Conservation (phyloP, 2,797 vertebrate genomes). For the Apogon talboti region DNA sequence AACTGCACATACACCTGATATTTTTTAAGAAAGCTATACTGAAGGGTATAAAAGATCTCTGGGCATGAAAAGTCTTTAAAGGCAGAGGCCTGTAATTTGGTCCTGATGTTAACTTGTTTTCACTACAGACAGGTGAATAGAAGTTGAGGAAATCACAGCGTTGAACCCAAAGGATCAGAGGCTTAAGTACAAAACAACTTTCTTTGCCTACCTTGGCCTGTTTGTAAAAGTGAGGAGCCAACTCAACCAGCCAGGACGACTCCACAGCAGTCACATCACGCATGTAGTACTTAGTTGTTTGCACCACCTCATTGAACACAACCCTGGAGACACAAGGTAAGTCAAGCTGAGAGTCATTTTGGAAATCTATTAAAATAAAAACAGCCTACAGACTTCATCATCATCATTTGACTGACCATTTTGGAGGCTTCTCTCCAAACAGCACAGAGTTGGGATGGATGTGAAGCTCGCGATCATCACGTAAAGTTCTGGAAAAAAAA, state of each 20-base stretch:
- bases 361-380: not conserved
- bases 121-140: no score
- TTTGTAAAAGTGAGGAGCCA: slow-evolving; percentile 98
- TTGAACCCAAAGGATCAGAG: not conserved
- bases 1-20: not conserved
- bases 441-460: slow-evolving; percentile 98
- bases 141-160: not conserved
- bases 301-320: slow-evolving; percentile 96
- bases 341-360: not conserved
- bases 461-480: slow-evolving; percentile 94
- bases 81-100: no score
- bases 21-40: no score
- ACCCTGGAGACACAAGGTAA: slow-evolving; percentile 83
- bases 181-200: not conserved
- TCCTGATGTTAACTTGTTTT: no score
- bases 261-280: slow-evolving; percentile 97
- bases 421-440: slow-evolving; percentile 95
- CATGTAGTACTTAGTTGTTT: slow-evolving; percentile 98
- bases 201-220: slow-evolving; percentile 91
- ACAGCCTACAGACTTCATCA: no score
- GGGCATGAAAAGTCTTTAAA: no score
- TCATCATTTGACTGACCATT: slow-evolving; percentile 86
- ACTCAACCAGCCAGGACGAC: slow-evolving; percentile 94
- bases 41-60: no score
- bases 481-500: slow-evolving; percentile 87